Evolutionary conservation across 2,797 vertebrate genomes (phyloP), one percentile per base, ranked within the genome.

Genomic region (Diplodus puntazzo): DNA sequence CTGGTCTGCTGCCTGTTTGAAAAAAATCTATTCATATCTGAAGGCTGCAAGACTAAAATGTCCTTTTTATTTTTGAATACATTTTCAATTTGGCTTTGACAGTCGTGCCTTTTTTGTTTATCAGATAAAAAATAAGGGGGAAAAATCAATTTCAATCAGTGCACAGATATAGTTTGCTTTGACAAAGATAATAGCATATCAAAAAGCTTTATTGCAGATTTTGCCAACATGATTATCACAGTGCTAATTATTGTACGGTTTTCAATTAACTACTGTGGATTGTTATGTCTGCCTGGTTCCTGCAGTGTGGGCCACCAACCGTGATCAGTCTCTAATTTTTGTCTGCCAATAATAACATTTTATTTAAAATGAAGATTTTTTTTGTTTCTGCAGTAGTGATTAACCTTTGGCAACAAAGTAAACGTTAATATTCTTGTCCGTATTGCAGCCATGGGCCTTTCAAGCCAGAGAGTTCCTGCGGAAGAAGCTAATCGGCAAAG

Each of bases 401-500:
- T 12, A 11, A 20, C 25, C 17, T 55, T 16, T 5, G 11, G 43
- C 23, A 2, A 21, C 23, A 5, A 39, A 11, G 23, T 57, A 6
- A 13, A 11, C 2, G 14, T 54, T 53, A 45, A 20, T 50, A 10
- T 70, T 49, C 50, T 42, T 67, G 14, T 87, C 42, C 73, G 27
- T 81, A 11, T 86, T 93, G 18, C 86, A 99, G 98, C 97, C 98
- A 0, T 99, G 96, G 96, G 98, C 97, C 11, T 99, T 99, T 92
- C 97, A 98, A 46, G 98, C 98, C 55, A 96, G 98, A 13, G 98
- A 99, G 80, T 99, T 98, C 87, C 95, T 99, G 86, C 94, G 98
- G 25, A 99, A 98, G 95, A 99, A 99, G 91, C 92, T 99, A 61
- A 99, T 99, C 8, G 98, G 98, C 49, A 99, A 99, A 94, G 98